Evolutionary conservation across 2,888 invertebrate genomes (phyloP).

Genomic region (Hydriomena furcata): DNA sequence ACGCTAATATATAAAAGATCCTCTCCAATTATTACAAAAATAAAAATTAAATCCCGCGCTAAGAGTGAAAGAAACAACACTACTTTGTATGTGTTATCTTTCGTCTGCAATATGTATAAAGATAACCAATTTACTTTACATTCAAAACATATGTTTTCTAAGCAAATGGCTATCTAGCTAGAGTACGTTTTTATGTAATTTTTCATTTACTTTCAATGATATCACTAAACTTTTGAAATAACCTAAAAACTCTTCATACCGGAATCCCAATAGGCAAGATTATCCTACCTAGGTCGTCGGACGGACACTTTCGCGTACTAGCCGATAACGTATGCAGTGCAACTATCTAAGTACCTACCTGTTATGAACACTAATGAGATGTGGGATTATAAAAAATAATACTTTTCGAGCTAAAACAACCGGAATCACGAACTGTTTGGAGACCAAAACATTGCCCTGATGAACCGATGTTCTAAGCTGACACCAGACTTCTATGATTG

Average conservation of each 20-base stretch:
- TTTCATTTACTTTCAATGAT: slow-evolving; percentile 44
- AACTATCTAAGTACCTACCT: slow-evolving; percentile 55
- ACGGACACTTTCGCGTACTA: slow-evolving; percentile 65
- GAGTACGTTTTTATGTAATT: slow-evolving; percentile 26
- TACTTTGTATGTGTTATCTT: slow-evolving; percentile 20
- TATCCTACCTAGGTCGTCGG: slow-evolving; percentile 79
- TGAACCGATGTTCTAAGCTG: slow-evolving; percentile 68
- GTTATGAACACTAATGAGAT: slow-evolving; percentile 46
- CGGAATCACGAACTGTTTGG: slow-evolving; percentile 42
- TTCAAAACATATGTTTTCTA: slow-evolving; percentile 17
- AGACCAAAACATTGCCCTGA: slow-evolving; percentile 71
- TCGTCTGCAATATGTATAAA: slow-evolving; percentile 3
- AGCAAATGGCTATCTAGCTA: slow-evolving; percentile 31
- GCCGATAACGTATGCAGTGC: slow-evolving; percentile 54
- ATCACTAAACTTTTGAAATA: slow-evolving; percentile 49
- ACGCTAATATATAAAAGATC: slow-evolving; percentile 47
- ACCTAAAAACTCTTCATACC: slow-evolving; percentile 64
- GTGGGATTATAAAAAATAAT: slow-evolving; percentile 43
- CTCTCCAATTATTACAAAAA: slow-evolving; percentile 34
- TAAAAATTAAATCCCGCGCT: slow-evolving; percentile 21
- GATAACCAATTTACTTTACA: slow-evolving; percentile 4
- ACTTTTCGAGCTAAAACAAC: slow-evolving; percentile 51
- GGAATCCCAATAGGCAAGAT: slow-evolving; percentile 65
- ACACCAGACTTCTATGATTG: slow-evolving; percentile 76
- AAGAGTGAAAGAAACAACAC: slow-evolving; percentile 22